phyloP scores from a whole-genome alignment of 2,113 vertebrate genomes.

The Pica pica region DNA sequence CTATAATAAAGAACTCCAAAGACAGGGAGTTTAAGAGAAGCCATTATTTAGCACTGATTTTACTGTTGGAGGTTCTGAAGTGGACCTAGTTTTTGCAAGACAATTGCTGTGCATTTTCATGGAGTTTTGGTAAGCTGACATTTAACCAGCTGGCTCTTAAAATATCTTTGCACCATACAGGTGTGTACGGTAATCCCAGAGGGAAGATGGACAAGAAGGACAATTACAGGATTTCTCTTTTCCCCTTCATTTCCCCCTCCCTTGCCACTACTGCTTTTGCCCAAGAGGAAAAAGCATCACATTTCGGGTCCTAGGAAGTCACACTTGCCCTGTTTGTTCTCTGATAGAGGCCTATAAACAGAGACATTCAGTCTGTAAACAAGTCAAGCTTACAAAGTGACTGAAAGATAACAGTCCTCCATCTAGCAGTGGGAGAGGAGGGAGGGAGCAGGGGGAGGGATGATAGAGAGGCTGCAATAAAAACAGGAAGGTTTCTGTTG shows the following conservation, averaged over 20 bases:
- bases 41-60: neutral
- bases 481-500: constrained; percentile 64
- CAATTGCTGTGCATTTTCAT: neutral
- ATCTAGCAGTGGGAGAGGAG: neutral
- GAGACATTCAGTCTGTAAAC: constrained; percentile 60
- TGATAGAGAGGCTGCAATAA: constrained; percentile 59
- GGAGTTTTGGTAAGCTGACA: neutral
- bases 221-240: constrained; percentile 4
- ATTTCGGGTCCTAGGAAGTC: constrained; percentile 54
- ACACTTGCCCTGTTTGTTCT: constrained; percentile 59
- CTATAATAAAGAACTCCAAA: neutral
- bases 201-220: neutral
- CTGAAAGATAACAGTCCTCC: constrained; percentile 52
- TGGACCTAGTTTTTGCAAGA: neutral
- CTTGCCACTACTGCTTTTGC: neutral
- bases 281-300: neutral
- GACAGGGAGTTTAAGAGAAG: neutral
- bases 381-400: constrained; percentile 58
- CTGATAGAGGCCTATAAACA: constrained; percentile 56
- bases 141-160: neutral
- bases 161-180: neutral
- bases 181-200: neutral
- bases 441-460: neutral
- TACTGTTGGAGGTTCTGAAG: neutral
- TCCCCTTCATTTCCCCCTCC: neutral